Evolutionary conservation across 2,797 vertebrate genomes (phyloP).

Genomic region (Podargus strigoides): DNA sequence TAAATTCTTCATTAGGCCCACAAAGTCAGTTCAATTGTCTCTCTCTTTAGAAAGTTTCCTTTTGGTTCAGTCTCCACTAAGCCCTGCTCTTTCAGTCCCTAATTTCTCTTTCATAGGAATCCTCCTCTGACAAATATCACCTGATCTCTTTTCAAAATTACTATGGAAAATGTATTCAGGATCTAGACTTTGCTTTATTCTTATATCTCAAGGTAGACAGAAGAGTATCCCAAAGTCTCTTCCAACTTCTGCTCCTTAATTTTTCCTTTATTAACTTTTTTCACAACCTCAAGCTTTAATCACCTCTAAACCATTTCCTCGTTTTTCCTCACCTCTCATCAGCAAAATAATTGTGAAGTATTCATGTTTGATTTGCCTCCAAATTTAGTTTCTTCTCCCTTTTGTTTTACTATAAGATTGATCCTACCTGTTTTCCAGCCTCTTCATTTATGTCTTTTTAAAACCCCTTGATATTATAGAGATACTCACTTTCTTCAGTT

Average conservation of each 20-base stretch:
- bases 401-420: neutral
- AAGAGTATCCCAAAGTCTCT: neutral
- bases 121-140: neutral
- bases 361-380: fast-evolving
- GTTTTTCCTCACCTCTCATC: neutral
- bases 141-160: neutral
- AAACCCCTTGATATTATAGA: fast-evolving
- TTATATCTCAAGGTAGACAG: neutral
- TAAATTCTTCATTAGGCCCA: neutral
- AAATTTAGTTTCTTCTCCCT: neutral
- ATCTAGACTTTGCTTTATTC: neutral
- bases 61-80: neutral
- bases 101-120: neutral
- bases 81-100: neutral
- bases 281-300: neutral
- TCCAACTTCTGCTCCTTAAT: neutral
- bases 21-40: neutral
- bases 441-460: neutral
- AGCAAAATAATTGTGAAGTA: neutral
- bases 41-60: neutral
- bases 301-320: neutral
- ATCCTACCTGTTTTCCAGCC: fast-evolving
- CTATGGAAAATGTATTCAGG: neutral
- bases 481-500: neutral
- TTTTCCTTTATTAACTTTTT: neutral